A percentile compares a stretch with the other conserved stretches of the same genome.
These are phyloP conservation scores for Platynereis dumerilii DNA, from an alignment of 2,888 invertebrate genomes.

Conservation along the genomic window DNA sequence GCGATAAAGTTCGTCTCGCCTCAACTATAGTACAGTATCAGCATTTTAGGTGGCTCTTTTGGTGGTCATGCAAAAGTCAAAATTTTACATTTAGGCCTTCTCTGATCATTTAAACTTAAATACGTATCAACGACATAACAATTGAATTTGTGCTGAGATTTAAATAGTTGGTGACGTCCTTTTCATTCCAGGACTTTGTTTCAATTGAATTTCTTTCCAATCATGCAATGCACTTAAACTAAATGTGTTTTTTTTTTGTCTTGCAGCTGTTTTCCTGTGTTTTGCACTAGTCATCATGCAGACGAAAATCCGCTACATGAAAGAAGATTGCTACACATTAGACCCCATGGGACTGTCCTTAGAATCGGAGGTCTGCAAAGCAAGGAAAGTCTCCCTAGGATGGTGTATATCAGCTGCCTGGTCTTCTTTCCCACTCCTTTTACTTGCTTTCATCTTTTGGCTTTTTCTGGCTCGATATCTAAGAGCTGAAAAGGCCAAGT, in stretches of 20 bases:
- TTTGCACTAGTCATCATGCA: slow-evolving; percentile 92
- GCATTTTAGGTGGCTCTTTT: too few species aligned
- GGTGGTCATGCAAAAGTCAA: too few species aligned
- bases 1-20: too few species aligned
- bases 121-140: too few species aligned
- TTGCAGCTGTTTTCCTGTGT: slow-evolving; percentile 86
- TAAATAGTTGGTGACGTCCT: too few species aligned
- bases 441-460: slow-evolving; percentile 84
- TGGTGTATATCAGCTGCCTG: slow-evolving; percentile 71
- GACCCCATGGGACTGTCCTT: not conserved
- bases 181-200: too few species aligned
- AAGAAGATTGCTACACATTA: slow-evolving; percentile 26
- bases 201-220: too few species aligned
- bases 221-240: too few species aligned
- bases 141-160: too few species aligned
- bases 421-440: slow-evolving; percentile 79
- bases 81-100: too few species aligned
- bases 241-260: not conserved
- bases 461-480: slow-evolving; percentile 88
- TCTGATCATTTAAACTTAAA: too few species aligned
- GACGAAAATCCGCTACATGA: slow-evolving; percentile 73
- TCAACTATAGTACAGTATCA: too few species aligned
- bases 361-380: slow-evolving; percentile 41
- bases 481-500: slow-evolving; percentile 67
- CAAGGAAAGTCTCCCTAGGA: slow-evolving; percentile 49